Evolutionary conservation across 2,797 vertebrate species (phyloP), one percentile per base, ranked within the genome.

Genomic region (Sternotherus odoratus): DNA sequence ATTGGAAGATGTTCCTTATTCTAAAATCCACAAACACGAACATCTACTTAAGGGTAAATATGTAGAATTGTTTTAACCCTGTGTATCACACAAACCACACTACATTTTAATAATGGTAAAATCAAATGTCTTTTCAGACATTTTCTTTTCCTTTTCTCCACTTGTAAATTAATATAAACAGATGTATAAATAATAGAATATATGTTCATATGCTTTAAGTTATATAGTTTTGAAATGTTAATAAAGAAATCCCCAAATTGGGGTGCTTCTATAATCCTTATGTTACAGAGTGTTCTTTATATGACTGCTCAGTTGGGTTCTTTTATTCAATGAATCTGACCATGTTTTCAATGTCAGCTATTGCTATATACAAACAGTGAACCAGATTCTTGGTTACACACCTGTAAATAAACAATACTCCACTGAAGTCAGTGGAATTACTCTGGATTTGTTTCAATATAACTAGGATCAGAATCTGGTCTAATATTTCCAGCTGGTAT

Each of bases 61-160:
- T 83, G 95, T 94, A 30, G 81, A 24, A 87, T 90, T 16, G 75
- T 56, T 8, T 81, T 88, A 83, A 63, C 39, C 85, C 86, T 17
- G 24, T 79, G 77, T 83, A 77, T 78, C 5, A 79, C 82, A 85
- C 23, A 66, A 81, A 79, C 1, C 12, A 13, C 57, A 90, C 30
- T 43, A 75, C 77, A 89, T 88, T 89, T 84, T 26, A 72, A 23
- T 48, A 82, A 72, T 54, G 12, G 84, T 87, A 80, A 93, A 93
- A 94, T 89, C 19, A 89, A 80, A 28, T 66, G 19, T 39, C 16
- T 46, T 75, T 77, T 53, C 50, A 74, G 69, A 1, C 0, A 82
- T 91, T 95, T 89, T 63, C 36, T 94, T 94, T 91, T 39, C 6
- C n/a, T 39, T 94, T 92, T 82, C 56, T 92, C 39, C 91, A 96